Conservation (phyloP, 2,888 invertebrate species). For the Sceliomorpha sp. region DNA sequence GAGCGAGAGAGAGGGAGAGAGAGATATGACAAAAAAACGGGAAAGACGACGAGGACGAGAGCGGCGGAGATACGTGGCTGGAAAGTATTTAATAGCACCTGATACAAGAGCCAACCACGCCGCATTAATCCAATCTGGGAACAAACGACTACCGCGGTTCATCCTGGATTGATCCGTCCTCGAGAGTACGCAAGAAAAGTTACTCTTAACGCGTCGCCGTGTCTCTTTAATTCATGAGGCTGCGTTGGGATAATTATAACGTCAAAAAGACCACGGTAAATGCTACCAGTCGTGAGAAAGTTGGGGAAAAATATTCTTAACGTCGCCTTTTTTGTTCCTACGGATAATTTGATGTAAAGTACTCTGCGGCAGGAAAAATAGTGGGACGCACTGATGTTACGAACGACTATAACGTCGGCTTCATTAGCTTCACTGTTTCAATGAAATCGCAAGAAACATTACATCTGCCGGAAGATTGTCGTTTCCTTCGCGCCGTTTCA, state of each 20-base stretch:
- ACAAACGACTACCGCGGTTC: conserved; percentile 67
- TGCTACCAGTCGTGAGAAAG: conserved; percentile 4
- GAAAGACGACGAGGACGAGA: conserved; percentile 13
- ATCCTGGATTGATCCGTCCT: conserved; percentile 44
- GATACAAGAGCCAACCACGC: conserved; percentile 47
- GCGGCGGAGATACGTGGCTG: conserved; percentile 57
- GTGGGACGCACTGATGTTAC: no score
- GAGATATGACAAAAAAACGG: conserved; percentile 12
- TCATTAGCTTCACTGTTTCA: no score
- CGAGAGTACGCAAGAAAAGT: conserved; percentile 57
- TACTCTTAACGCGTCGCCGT: conserved; percentile 67
- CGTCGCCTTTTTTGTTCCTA: no score
- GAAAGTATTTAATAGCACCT: conserved; percentile 70
- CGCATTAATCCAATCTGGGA: conserved; percentile 55
- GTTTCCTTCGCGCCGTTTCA: no score
- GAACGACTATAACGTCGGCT: no score
- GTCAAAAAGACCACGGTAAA: conserved; percentile 15
- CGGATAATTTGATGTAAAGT: no score
- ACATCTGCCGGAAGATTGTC: no score
- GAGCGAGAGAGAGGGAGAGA: conserved; percentile 6
- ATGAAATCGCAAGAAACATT: no score
- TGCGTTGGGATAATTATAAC: conserved; percentile 46
- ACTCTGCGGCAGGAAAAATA: no score
- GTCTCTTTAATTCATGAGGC: conserved; percentile 75
- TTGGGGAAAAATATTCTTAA: background rate